Conservation (phyloP, 2,113 vertebrate species). For the Chaetodon trifascialis region DNA sequence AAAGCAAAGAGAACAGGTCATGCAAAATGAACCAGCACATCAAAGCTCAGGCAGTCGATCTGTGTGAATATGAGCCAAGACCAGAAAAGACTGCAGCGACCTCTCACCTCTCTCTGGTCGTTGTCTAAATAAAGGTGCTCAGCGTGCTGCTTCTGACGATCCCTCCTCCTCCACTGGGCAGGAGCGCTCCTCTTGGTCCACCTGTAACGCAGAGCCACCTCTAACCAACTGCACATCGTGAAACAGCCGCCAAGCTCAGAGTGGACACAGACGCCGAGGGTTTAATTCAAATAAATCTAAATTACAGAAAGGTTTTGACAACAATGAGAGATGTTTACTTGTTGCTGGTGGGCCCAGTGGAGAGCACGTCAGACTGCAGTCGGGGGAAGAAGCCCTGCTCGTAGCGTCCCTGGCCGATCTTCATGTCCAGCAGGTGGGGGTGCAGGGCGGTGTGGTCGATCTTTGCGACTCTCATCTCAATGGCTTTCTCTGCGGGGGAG, state of each 20-base stretch:
- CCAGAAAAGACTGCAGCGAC: not conserved
- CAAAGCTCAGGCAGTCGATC: slow-evolving; percentile 12
- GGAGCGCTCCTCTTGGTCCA: slow-evolving; percentile 98
- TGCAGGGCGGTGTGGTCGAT: slow-evolving; percentile 98
- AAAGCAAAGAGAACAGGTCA: slow-evolving; percentile 52
- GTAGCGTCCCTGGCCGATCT: slow-evolving; percentile 98
- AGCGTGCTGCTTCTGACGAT: slow-evolving; percentile 96
- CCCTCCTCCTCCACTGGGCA: slow-evolving; percentile 95
- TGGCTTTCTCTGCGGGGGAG: slow-evolving; percentile 91
- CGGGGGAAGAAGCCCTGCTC: slow-evolving; percentile 98
- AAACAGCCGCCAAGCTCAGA: not conserved
- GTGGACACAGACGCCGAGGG: not conserved
- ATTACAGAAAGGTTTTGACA: not conserved
- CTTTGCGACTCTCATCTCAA: slow-evolving; percentile 94
- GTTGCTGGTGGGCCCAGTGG: slow-evolving; percentile 94
- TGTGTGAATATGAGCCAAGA: slow-evolving; percentile 31
- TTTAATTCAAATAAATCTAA: not conserved
- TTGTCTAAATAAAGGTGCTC: slow-evolving; percentile 98
- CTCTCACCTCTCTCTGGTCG: slow-evolving; percentile 95
- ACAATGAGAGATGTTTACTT: slow-evolving; percentile 86
- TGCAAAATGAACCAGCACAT: slow-evolving; percentile 52
- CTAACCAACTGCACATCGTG: not conserved
- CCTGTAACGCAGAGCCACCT: slow-evolving; percentile 75
- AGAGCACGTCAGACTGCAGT: slow-evolving; percentile 95
- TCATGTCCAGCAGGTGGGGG: slow-evolving; percentile 98